Percentiles rank a stretch among this genome's conserved stretches.
Evolutionary conservation across 2,797 vertebrate genomes (phyloP).

Genomic region (Phalloptychus januarius): DNA sequence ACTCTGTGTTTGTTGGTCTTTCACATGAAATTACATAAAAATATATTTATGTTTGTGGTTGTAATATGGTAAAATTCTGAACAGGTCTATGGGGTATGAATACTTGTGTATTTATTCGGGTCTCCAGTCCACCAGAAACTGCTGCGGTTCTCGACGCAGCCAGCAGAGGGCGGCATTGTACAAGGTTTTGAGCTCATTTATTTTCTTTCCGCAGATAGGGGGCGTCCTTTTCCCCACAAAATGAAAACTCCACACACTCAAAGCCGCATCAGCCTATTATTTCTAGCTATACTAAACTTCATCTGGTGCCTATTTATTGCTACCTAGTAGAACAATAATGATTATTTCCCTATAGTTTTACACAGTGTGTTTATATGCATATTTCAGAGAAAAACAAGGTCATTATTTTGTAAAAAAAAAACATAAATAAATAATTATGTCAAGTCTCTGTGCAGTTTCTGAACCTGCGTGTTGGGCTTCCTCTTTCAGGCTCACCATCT

Average conservation of each 20-base stretch:
- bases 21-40: too few relatives aligned
- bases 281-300: not conserved
- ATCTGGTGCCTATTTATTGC: constrained; percentile 40
- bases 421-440: not conserved
- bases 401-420: constrained; percentile 3
- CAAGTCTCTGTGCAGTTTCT: constrained; percentile 6
- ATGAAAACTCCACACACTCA: not conserved
- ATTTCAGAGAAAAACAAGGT: not conserved
- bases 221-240: constrained; percentile 45
- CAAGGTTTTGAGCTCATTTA: constrained; percentile 8
- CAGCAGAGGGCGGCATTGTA: constrained; percentile 65
- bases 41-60: not conserved
- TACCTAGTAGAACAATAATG: not conserved
- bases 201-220: constrained; percentile 38
- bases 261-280: not conserved
- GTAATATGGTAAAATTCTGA: too few relatives aligned
- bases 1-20: too few relatives aligned
- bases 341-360: not conserved
- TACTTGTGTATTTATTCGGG: not conserved
- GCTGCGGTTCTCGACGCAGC: constrained; percentile 7
- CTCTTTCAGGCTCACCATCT: constrained; percentile 90
- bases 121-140: not conserved
- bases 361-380: constrained; percentile 1
- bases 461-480: constrained; percentile 11
- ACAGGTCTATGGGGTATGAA: too few relatives aligned